A percentile compares a stretch with the other conserved stretches of the same genome.
Evolutionary conservation across 2,113 vertebrate genomes (phyloP).

Genomic region (Natator depressus): DNA sequence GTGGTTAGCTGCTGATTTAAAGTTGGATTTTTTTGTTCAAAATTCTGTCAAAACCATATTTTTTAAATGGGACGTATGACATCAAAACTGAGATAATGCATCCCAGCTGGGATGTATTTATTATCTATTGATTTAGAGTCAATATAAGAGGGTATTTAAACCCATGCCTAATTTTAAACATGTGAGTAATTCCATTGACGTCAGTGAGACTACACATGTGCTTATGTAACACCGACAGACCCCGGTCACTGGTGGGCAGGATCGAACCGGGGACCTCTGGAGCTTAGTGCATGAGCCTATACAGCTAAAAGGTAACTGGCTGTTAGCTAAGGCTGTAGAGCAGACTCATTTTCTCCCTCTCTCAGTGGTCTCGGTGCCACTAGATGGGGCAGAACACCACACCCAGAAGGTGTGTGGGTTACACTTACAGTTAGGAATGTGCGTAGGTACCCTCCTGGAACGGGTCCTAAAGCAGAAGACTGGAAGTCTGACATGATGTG

Average conservation of each 20-base stretch:
- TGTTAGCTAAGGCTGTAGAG: too few relatives aligned
- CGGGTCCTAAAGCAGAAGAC: neutral
- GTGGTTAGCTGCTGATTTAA: neutral
- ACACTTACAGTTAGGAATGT: neutral
- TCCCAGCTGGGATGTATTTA: fast-evolving
- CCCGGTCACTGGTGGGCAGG: too few relatives aligned
- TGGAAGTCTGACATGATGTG: neutral
- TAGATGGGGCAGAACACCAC: too few relatives aligned
- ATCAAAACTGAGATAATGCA: fast-evolving
- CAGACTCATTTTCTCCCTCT: too few relatives aligned
- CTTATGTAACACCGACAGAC: too few relatives aligned
- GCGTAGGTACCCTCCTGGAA: neutral
- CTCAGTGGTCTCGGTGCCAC: too few relatives aligned
- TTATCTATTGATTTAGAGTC: neutral
- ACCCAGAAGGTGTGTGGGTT: too few relatives aligned
- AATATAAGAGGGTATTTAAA: neutral
- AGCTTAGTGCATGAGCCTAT: too few relatives aligned
- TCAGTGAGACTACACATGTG: neutral
- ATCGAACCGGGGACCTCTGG: too few relatives aligned
- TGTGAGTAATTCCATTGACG: neutral
- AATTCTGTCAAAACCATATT: neutral
- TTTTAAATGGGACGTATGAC: neutral
- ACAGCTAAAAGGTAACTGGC: too few relatives aligned
- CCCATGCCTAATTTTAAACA: neutral
- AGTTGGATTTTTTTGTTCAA: neutral